Conservation (phyloP, 2,888 invertebrate genomes). For the Reticulitermes lucifugus region DNA sequence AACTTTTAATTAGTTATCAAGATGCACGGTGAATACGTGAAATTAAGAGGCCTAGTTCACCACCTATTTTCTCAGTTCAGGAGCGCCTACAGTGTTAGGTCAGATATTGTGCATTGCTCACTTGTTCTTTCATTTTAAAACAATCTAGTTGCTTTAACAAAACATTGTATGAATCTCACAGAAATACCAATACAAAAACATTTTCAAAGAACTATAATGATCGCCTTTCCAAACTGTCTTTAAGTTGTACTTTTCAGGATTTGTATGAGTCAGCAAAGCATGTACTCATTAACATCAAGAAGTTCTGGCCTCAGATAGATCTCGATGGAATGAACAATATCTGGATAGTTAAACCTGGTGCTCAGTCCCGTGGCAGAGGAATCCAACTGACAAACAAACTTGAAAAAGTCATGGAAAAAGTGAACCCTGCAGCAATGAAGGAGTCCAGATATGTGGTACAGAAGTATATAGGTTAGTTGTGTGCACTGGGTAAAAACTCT, state of each 20-base stretch:
- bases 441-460: conserved; percentile 88
- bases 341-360: conserved; percentile 96
- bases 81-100: no score
- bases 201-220: no score
- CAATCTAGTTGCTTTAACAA: no score
- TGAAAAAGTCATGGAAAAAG: conserved; percentile 82
- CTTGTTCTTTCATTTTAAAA: no score
- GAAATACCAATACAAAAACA: no score
- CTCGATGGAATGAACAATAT: conserved; percentile 89
- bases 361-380: conserved; percentile 91
- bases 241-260: neutral
- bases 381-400: conserved; percentile 88
- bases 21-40: no score
- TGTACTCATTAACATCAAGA: conserved; percentile 74
- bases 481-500: neutral
- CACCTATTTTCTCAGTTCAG: no score
- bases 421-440: conserved; percentile 74
- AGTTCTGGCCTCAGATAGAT: conserved; percentile 84
- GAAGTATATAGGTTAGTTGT: conserved; percentile 87
- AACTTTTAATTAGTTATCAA: no score
- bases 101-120: no score
- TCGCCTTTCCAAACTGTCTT: neutral
- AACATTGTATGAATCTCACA: no score
- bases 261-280: conserved; percentile 66
- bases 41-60: no score